Base-by-base conservation (phyloP, 2,113 vertebrate genomes). In the Platichthys stellatus region DNA sequence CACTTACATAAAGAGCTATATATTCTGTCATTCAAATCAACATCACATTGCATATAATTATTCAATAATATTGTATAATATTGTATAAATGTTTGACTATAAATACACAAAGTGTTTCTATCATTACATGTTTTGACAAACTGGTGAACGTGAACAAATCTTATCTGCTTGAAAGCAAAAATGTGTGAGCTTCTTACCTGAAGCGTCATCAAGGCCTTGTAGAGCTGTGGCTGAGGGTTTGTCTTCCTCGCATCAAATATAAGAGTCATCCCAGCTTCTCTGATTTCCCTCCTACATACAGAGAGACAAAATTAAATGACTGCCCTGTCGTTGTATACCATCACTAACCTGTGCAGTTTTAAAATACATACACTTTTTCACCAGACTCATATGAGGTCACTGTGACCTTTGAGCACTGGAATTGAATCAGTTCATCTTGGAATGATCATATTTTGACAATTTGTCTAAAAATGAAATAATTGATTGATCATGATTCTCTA, bases 231-330 rank as follows among this genome's bases (percentile, higher is more conserved):
- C 11, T 89, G 83, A 0, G 93, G 96, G 0, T 89, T 86, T 3
- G 86, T 92, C 78, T 92, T 96, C 86, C 96, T 93, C 47, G 95
- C 95, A 83, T 99, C 96, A 14, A 97, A 93, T 83, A 98, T 78
- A 0, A 97, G 17, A 0, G 83, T 94, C 85, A 97, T 72, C 35
- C 96, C 97, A 0, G 72, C 23, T 24, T 95, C 92, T 89, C 91
- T 93, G 0, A 69, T 86, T 35, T 95, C 95, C 66, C 77, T 93
- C 90, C 97, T 98, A 56, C 3, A 84, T 2, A 63, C 31, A 70
- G 31, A 56, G 12, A 80, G 2, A 62, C 60, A 61, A 60, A 31
- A n/a, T 5, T 0, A 23, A 45, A 71, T 24, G 8, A 54, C 9
- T 2, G 17, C 23, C 45, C 45, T 47, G 14, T 17, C 2, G 35